Base-by-base conservation (phyloP, 1,140 invertebrate genomes). In the Chironomus striatipennis region DNA sequence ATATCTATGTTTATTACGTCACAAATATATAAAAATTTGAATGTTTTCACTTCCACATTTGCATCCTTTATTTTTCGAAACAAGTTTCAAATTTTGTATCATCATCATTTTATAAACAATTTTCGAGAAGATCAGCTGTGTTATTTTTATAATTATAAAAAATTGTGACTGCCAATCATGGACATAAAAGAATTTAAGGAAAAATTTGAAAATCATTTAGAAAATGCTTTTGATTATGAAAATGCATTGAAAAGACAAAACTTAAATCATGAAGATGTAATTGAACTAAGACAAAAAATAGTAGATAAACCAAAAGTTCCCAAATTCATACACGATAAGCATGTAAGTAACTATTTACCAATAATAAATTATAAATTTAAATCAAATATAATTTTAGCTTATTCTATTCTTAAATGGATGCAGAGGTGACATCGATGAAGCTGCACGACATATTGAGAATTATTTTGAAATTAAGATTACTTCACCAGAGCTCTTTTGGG, bases 321-420 rank as follows among this genome's bases (percentile, higher is more conserved):
- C 34, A 84, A 83, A 77, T 81, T 84, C 79, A 79, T 85, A 57
- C 78, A 79, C 12, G 80, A 84, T 77, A 84, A 85, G 79, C 83
- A 84, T 76, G 75, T 75, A 42, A 73, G 47, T 17, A n/a, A n/a
- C n/a, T n/a, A n/a, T n/a, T n/a, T n/a, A n/a, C n/a, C n/a, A n/a
- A n/a, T n/a, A n/a, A n/a, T n/a, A n/a, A n/a, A n/a, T n/a, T n/a
- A n/a, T n/a, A n/a, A n/a, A n/a, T n/a, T n/a, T n/a, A 74, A 17
- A 34, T 7, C 43, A 47, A 47, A 47, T 10, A 47, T 57, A 47
- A 73, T 72, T 75, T 74, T 81, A 85, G 74, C 80, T 89, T 15
- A 82, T 87, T 1, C 79, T 87, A 43, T 89, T 89, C 77, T 83
- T 87, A 34, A 83, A 87, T 65, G 88, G 87, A 64, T 89, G 88